These are phyloP conservation scores for Loris lydekkerianus DNA, from an alignment of 2,797 vertebrate species.

Conservation along the genomic window DNA sequence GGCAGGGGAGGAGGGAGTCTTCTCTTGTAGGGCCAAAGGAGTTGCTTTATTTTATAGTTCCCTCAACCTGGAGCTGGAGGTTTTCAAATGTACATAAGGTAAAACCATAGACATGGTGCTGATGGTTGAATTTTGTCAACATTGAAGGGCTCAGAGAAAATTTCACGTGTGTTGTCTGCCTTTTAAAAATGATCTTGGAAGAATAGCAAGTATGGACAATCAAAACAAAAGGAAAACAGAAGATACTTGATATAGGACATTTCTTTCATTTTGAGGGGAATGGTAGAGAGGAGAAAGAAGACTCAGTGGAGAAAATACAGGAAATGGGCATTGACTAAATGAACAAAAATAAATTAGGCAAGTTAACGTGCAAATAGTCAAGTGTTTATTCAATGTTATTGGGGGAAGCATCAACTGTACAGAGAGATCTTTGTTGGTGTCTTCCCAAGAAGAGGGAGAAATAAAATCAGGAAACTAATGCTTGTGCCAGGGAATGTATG, in stretches of 20 bases:
- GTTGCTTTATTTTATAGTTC: background rate
- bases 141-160: slow-evolving; percentile 53
- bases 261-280: background rate
- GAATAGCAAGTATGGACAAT: background rate
- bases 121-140: background rate
- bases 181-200: slow-evolving; percentile 61
- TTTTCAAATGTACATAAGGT: accelerated
- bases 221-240: background rate
- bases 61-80: slow-evolving; percentile 11
- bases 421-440: background rate
- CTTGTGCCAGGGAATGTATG: background rate
- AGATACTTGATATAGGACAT: background rate
- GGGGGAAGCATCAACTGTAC: background rate
- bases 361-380: background rate
- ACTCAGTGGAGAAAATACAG: background rate
- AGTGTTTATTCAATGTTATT: background rate
- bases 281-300: background rate
- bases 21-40: background rate
- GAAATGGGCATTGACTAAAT: background rate
- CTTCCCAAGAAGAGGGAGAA: background rate
- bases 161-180: background rate
- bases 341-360: background rate
- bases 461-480: background rate
- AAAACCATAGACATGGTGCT: slow-evolving; percentile 37
- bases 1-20: background rate